Evolutionary conservation across 2,888 invertebrate species (phyloP).

Genomic region (Cabera pusaria): DNA sequence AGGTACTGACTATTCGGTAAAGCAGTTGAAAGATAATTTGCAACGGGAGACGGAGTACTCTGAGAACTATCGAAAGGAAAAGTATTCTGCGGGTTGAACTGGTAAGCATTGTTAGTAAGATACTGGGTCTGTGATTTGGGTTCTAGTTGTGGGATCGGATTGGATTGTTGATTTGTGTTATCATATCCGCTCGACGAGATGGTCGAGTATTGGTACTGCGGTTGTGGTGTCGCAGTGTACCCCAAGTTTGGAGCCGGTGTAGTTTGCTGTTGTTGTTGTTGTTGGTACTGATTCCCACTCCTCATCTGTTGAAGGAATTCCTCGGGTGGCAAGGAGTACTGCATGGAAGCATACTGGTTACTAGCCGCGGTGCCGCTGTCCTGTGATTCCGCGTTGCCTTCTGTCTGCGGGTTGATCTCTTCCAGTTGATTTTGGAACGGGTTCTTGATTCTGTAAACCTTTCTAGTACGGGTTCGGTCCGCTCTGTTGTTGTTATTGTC

Average conservation of each 20-base stretch:
- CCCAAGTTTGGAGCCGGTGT: slow-evolving; percentile 61
- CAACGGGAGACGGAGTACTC: slow-evolving; percentile 64
- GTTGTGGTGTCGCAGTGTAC: slow-evolving; percentile 72
- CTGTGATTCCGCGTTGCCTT: slow-evolving; percentile 44
- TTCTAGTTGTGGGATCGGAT: slow-evolving; percentile 53
- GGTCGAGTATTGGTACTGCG: slow-evolving; percentile 70
- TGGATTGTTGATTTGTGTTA: slow-evolving; percentile 52
- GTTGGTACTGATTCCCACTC: slow-evolving; percentile 66
- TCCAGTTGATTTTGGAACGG: slow-evolving; percentile 68
- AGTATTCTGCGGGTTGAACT: slow-evolving; percentile 55
- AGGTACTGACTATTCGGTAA: slow-evolving; percentile 61
- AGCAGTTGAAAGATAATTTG: slow-evolving; percentile 62
- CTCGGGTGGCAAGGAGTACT: slow-evolving; percentile 77
- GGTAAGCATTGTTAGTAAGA: slow-evolving; percentile 51
- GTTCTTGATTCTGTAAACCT: slow-evolving; percentile 72
- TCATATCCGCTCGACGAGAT: slow-evolving; percentile 56
- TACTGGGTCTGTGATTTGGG: slow-evolving; percentile 58
- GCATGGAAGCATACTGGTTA: slow-evolving; percentile 75
- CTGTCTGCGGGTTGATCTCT: slow-evolving; percentile 46
- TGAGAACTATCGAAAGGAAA: slow-evolving; percentile 55
- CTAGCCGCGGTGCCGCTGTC: slow-evolving; percentile 73
- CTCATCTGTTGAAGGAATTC: slow-evolving; percentile 74
- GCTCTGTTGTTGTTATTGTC: slow-evolving; percentile 56
- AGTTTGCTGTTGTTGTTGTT: slow-evolving; percentile 61
- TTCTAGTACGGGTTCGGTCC: slow-evolving; percentile 56